Evolutionary conservation across 2,113 vertebrate genomes (phyloP).

Genomic region (Antigone vipio): DNA sequence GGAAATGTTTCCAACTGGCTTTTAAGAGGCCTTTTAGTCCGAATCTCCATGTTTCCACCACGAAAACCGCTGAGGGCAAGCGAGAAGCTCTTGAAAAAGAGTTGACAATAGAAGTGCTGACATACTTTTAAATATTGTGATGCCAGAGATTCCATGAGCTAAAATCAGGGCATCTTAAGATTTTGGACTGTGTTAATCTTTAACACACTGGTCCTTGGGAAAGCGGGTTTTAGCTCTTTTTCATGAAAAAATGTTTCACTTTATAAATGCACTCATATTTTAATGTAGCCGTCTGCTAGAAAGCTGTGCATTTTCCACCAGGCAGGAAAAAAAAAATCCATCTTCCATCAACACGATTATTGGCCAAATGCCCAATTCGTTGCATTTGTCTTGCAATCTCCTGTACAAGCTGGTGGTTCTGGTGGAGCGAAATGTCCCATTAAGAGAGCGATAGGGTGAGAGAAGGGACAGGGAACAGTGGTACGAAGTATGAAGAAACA

Average conservation of each 20-base stretch:
- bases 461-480: neutral
- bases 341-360: neutral
- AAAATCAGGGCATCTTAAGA: neutral
- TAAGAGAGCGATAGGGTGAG: accelerated
- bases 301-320: neutral
- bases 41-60: neutral
- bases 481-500: neutral
- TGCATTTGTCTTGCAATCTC: neutral
- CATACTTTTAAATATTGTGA: neutral
- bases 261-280: neutral
- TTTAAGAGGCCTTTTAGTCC: neutral
- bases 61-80: neutral
- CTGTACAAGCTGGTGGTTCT: neutral
- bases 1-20: neutral
- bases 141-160: neutral
- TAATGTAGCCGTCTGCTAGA: neutral
- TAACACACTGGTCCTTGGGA: neutral
- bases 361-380: neutral
- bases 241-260: neutral
- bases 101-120: neutral
- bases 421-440: neutral
- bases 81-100: neutral
- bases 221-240: neutral
- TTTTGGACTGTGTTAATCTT: neutral
- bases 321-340: accelerated